Evolutionary conservation across 1,140 invertebrate genomes (phyloP).

Genomic region (Trypoxylus dichotomus): DNA sequence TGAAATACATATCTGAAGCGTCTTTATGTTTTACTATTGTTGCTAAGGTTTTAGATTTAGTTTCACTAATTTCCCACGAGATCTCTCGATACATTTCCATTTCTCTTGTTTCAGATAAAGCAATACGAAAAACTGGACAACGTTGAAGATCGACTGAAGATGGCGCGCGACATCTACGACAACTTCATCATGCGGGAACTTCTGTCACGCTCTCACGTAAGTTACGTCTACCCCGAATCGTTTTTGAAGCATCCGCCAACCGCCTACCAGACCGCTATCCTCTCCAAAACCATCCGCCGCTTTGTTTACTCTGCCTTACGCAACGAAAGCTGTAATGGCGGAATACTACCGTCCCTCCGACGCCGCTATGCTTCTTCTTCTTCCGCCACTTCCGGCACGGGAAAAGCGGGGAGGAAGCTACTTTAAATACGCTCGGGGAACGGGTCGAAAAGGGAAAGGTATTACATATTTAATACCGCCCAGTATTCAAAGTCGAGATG

Average conservation of each 20-base stretch:
- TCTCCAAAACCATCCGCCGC: neutral
- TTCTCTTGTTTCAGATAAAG: slow-evolving; percentile 81
- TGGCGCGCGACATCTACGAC: slow-evolving; percentile 97
- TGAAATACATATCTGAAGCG: too few relatives aligned
- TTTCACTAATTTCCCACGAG: too few relatives aligned
- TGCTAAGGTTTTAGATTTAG: too few relatives aligned
- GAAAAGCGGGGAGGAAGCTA: neutral
- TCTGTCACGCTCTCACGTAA: slow-evolving; percentile 96
- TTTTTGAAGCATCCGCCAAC: neutral
- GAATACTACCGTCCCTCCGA: too few relatives aligned
- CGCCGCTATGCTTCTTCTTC: neutral
- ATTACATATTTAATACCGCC: neutral
- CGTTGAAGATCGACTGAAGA: slow-evolving; percentile 90
- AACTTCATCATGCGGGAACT: slow-evolving; percentile 99
- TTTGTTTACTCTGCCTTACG: neutral
- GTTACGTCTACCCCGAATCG: slow-evolving; percentile 49
- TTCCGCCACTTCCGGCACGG: neutral
- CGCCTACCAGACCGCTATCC: neutral
- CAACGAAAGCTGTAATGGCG: neutral
- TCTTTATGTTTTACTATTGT: too few relatives aligned
- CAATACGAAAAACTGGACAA: slow-evolving; percentile 98
- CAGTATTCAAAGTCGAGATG: neutral
- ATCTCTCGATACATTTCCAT: neutral
- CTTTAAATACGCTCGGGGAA: neutral
- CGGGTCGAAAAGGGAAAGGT: neutral